phyloP scores from a whole-genome alignment of 2,797 vertebrate species.

The Rhincodon typus region DNA sequence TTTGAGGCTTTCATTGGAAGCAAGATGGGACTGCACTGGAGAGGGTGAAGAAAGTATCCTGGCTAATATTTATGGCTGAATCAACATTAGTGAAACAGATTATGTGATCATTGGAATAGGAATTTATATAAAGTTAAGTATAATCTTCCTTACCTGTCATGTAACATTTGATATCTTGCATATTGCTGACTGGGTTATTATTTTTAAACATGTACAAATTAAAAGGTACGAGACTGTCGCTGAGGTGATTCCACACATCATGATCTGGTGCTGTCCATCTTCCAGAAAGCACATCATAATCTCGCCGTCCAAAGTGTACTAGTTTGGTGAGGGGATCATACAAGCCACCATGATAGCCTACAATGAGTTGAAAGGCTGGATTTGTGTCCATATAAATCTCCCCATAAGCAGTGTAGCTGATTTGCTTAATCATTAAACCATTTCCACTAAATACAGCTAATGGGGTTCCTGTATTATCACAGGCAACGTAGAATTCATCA shows the following conservation, averaged over 20 bases:
- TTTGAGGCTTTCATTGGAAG: too few relatives aligned
- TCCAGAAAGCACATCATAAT: constrained; percentile 88
- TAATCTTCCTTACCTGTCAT: constrained; percentile 78
- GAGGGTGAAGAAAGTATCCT: too few relatives aligned
- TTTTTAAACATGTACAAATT: constrained; percentile 99
- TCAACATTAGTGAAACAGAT: too few relatives aligned
- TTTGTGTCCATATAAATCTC: constrained; percentile 97
- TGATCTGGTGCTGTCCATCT: constrained; percentile 94
- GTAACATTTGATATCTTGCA: constrained; percentile 91
- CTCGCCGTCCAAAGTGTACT: constrained; percentile 87
- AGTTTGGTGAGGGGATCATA: constrained; percentile 91
- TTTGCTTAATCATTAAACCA: constrained; percentile 92
- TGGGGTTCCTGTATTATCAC: constrained; percentile 92
- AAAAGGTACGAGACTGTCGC: constrained; percentile 85
- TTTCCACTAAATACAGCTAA: constrained; percentile 91
- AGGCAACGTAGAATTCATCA: constrained; percentile 95
- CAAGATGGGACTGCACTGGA: too few relatives aligned
- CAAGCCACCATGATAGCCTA: constrained; percentile 90
- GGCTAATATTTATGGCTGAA: too few relatives aligned
- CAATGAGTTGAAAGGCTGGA: constrained; percentile 83
- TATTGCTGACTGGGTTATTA: constrained; percentile 93
- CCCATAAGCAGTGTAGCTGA: constrained; percentile 89
- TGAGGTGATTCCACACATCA: constrained; percentile 83
- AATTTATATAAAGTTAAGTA: constrained; percentile 42
- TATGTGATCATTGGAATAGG: constrained; percentile 46